Conservation (phyloP, 2,888 invertebrate genomes). For the Anthrax anthrax region DNA sequence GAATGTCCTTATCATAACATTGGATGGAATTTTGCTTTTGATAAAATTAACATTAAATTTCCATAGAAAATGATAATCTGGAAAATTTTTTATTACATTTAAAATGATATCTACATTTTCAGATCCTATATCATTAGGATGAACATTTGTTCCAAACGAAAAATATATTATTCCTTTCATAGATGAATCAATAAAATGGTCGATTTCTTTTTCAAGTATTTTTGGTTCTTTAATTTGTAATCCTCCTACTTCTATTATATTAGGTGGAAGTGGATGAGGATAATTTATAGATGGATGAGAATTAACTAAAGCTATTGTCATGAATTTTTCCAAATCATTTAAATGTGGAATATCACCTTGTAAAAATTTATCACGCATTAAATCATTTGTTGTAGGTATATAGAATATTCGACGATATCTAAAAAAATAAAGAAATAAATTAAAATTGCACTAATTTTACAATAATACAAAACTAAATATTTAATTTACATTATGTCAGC, state of each 20-base stretch:
- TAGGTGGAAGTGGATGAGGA: constrained; percentile 25
- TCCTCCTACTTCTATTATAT: constrained; percentile 29
- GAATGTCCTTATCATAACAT: too few relatives aligned
- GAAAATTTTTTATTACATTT: constrained; percentile 19
- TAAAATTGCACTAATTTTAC: too few relatives aligned
- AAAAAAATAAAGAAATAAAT: too few relatives aligned
- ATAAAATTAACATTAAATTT: constrained; percentile 18
- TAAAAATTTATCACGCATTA: background rate
- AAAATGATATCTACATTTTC: constrained; percentile 16
- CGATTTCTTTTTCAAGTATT: constrained; percentile 18
- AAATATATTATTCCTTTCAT: constrained; percentile 25
- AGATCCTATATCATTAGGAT: constrained; percentile 12
- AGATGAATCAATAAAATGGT: constrained; percentile 20
- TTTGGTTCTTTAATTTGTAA: constrained; percentile 23
- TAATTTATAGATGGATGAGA: constrained; percentile 24
- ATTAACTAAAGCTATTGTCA: constrained; percentile 21
- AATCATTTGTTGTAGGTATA: too few relatives aligned
- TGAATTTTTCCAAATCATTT: background rate
- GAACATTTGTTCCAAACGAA: constrained; percentile 24
- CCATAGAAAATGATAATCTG: constrained; percentile 29
- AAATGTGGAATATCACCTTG: background rate
- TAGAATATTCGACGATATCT: too few relatives aligned
- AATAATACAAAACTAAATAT: too few relatives aligned
- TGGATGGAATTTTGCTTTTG: too few relatives aligned
- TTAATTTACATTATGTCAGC: too few relatives aligned